Evolutionary conservation across 2,888 invertebrate genomes (phyloP).

Genomic region (Leptopilina drosophilae): DNA sequence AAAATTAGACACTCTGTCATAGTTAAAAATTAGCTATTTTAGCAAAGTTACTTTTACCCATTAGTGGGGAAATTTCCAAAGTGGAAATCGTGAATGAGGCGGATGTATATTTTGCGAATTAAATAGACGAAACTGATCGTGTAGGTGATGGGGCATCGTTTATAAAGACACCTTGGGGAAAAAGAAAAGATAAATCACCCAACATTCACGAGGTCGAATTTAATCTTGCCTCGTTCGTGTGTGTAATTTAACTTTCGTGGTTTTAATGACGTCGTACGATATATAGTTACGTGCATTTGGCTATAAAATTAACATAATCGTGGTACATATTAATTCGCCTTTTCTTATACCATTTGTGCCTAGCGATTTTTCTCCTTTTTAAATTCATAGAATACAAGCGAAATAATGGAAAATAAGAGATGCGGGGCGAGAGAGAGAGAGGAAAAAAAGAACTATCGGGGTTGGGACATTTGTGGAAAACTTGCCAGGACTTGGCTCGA

Average conservation of each 20-base stretch:
- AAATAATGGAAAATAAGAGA: constrained; percentile 25
- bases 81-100: not conserved
- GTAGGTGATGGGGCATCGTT: not conserved
- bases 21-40: too few species aligned
- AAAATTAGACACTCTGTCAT: too few species aligned
- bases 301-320: constrained; percentile 60
- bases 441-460: not conserved
- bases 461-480: constrained; percentile 9
- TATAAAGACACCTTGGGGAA: constrained; percentile 19
- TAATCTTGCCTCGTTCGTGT: constrained; percentile 57
- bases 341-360: constrained; percentile 20
- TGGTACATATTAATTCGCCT: constrained; percentile 58
- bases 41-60: too few species aligned
- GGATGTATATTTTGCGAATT: not conserved
- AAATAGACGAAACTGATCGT: constrained; percentile 30
- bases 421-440: not conserved
- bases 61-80: too few species aligned
- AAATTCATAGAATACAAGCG: constrained; percentile 13
- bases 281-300: constrained; percentile 54
- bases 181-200: constrained; percentile 37
- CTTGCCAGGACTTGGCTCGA: constrained; percentile 25
- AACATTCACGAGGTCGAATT: constrained; percentile 51
- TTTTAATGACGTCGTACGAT: constrained; percentile 54
- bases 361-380: constrained; percentile 19
- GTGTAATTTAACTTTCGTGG: constrained; percentile 62